Evolutionary conservation across 2,797 vertebrate species (phyloP), one percentile per base, ranked within the genome.

Genomic region (Protonibea diacanthus): DNA sequence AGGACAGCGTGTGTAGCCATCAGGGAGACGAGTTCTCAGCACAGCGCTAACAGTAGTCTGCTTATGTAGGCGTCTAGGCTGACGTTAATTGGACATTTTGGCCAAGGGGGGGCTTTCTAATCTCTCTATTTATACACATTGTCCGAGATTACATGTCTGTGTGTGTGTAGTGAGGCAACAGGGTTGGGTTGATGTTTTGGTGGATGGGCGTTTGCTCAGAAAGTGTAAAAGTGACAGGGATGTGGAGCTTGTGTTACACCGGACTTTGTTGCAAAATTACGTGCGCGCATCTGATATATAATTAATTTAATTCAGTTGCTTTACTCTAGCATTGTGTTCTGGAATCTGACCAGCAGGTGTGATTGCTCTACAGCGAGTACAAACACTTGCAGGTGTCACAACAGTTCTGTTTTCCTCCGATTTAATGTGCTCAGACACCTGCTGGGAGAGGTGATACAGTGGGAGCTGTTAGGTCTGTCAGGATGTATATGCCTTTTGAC

Each of bases 21-120:
- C 71, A 72, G 69, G 56, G 69, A 71, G 57, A 62, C 61, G 9
- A 62, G 70, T 68, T 40, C 65, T 73, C 57, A 65, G 73, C 59
- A 23, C 64, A 70, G 61, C 75, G 61, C 61, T 71, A 72, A 86
- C 71, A 60, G 79, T 51, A 62, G 81, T 78, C 63, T 68, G 53
- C 67, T 53, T 38, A 55, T 84, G 82, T 78, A 64, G 91, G 77
- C 63, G 57, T 79, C 57, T 56, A 72, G 86, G 87, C 86, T 91
- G 81, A 89, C 51, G 52, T 81, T 90, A 91, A 93, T 92, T 92
- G 83, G 86, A 85, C 78, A 73, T 90, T 92, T 88, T 85, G 57
- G 63, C 80, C 61, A 47, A 14, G 33, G 66, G 81, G 74, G 55
- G 62, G 5, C 44, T 68, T 52, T 80, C 29, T 82, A 81, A 89